These are phyloP conservation scores for Hozukius guyotensis DNA, from an alignment of 2,797 vertebrate genomes.

Conservation along the genomic window DNA sequence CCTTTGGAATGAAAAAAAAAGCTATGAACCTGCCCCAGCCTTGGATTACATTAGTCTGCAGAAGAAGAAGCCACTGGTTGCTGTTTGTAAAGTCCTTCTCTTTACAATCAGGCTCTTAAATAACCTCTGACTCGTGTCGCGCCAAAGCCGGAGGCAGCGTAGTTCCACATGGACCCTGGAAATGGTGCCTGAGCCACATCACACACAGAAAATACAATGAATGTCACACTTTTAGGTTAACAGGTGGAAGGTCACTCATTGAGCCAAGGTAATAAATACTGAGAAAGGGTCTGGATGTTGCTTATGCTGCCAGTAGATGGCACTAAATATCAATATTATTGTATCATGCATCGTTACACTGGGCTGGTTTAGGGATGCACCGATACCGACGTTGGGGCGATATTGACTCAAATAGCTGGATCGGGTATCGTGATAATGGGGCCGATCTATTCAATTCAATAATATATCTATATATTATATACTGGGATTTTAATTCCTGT, in stretches of 20 bases:
- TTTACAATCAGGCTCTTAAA: conserved; percentile 46
- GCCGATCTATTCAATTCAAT: no score
- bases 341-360: not conserved
- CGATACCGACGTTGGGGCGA: no score
- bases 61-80: not conserved
- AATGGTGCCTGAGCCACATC: conserved; percentile 87
- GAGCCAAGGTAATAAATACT: not conserved
- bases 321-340: not conserved
- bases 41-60: conserved; percentile 20
- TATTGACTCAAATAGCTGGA: fast-evolving
- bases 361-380: not conserved
- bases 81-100: conserved; percentile 5
- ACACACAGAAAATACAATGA: not conserved
- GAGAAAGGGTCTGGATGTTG: not conserved
- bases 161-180: conserved; percentile 91
- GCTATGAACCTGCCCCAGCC: not conserved
- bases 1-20: conserved; percentile 20
- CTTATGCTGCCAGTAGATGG: conserved; percentile 5
- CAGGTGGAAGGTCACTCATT: not conserved
- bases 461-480: no score
- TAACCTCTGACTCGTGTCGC: conserved; percentile 84
- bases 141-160: conserved; percentile 90
- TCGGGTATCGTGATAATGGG: no score
- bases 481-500: no score
- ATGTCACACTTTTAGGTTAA: conserved; percentile 2